A percentile compares a stretch with the other conserved stretches of the same genome.
Conservation (phyloP, 1,140 invertebrate genomes). For the Polypedilum pembai region DNA sequence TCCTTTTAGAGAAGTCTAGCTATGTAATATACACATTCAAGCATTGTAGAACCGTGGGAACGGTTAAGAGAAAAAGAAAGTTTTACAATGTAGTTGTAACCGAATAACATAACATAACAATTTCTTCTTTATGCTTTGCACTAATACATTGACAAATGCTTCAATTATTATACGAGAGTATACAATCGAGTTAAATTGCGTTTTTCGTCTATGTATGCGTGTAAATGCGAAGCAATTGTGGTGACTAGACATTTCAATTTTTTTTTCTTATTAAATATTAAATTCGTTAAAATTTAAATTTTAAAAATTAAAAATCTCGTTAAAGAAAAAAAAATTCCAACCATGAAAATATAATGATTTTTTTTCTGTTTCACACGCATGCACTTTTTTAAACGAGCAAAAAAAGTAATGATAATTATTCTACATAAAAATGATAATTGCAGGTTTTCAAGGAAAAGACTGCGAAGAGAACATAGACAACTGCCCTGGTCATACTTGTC, state of each 20-base stretch:
- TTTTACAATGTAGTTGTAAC: conserved; percentile 24
- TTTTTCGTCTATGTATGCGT: background rate
- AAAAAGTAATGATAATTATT: too few relatives aligned
- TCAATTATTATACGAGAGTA: too few relatives aligned
- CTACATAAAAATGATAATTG: background rate
- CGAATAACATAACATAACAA: conserved; percentile 3
- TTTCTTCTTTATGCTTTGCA: background rate
- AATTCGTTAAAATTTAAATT: too few relatives aligned
- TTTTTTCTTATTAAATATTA: too few relatives aligned
- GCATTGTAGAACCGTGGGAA: conserved; percentile 24
- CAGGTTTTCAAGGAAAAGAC: conserved; percentile 78
- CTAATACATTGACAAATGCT: background rate
- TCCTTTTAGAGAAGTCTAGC: conserved; percentile 20
- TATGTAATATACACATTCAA: conserved; percentile 8
- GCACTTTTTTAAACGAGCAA: too few relatives aligned
- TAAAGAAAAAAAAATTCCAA: too few relatives aligned
- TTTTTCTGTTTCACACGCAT: too few relatives aligned
- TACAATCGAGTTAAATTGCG: background rate
- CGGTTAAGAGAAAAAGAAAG: conserved; percentile 6
- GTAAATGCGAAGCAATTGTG: background rate
- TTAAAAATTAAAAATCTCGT: too few relatives aligned
- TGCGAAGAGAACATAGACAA: conserved; percentile 89
- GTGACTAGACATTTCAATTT: background rate
- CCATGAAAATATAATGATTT: too few relatives aligned
- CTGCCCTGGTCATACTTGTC: conserved; percentile 79